These are phyloP conservation scores for Euborellia annulipes DNA, from an alignment of 1,140 invertebrate genomes.

Conservation along the genomic window DNA sequence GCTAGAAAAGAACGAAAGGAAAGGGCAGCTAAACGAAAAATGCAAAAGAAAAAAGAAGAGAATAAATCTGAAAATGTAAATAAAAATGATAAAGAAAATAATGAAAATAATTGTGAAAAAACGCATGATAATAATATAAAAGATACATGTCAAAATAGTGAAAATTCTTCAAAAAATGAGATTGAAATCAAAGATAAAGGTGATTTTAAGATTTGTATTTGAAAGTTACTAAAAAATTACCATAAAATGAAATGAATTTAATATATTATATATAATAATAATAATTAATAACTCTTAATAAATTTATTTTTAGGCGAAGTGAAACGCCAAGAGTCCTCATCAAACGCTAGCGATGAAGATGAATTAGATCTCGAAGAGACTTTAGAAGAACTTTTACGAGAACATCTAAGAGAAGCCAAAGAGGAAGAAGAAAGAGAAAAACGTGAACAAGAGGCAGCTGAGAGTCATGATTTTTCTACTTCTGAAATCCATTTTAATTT, in stretches of 20 bases:
- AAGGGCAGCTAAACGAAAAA: conserved; percentile 15
- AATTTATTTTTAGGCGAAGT: no score
- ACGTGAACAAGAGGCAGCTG: conserved; percentile 2
- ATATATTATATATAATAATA: no score
- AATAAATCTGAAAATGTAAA: background rate
- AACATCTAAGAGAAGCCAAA: conserved; percentile 12
- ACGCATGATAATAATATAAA: conserved; percentile 5
- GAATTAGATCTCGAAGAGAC: conserved; percentile 2
- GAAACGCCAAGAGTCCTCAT: no score
- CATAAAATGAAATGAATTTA: no score
- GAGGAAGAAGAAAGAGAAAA: conserved; percentile 6
- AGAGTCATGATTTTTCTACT: background rate
- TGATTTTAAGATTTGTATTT: conserved; percentile 1
- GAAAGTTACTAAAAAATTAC: no score
- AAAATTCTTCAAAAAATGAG: conserved; percentile 11
- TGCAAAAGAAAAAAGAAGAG: conserved; percentile 12
- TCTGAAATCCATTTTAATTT: conserved; percentile 20
- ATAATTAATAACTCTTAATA: no score
- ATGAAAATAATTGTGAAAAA: conserved; percentile 13
- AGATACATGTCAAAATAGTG: conserved; percentile 15
- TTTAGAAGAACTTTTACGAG: conserved; percentile 13
- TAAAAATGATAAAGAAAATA: conserved; percentile 10
- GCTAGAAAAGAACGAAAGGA: conserved; percentile 5
- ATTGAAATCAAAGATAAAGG: conserved; percentile 1
- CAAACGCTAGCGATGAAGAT: no score